Base-by-base conservation (phyloP, 2,888 invertebrate genomes). In the Lagria hirta region DNA sequence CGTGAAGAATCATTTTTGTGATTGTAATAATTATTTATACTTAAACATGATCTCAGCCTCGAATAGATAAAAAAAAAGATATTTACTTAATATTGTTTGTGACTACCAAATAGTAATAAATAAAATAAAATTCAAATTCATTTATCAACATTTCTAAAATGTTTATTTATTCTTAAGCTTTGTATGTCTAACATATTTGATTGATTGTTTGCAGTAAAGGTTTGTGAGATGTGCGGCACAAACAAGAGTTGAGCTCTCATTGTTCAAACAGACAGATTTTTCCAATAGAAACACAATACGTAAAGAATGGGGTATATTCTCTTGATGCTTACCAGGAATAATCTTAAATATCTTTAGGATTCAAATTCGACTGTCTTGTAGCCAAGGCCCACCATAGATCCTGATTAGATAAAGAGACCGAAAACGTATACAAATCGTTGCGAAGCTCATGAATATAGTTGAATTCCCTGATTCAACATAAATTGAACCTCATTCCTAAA, bases 391-490 rank as follows among this genome's bases (percentile, higher is more conserved):
- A 37, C 17, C 30, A 37, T 37, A 43, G 37, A 37, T 43, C 23
- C 26, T 21, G 33, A 44, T 44, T 33, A 20, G 44, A 44, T 44
- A 38, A 44, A 44, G 28, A 44, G 20, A 13, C 34, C 33, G 35
- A 38, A 37, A 38, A 38, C 38, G 32, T 30, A 44, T 53, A 49
- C 51, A 55, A 47, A 43, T 47, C 51, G 46, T 30, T 36, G 18
- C 40, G 43, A 37, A 44, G 46, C 44, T 51, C 51, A 47, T 49
- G 51, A 51, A 51, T 49, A 47, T 43, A 41, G 40, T 43, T 48
- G 40, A 40, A 40, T 40, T 40, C 32, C 32, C 40, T 30, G 40
- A 40, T 40, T 40, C 40, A 23, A 40, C 40, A 40, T 40, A 40
- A 40, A 40, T 40, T 40, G 40, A 40, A 40, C 24, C 32, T 30